A percentile compares a stretch with the other conserved stretches of the same genome.
phyloP scores from a whole-genome alignment of 2,797 vertebrate genomes.

The Capromys pilorides region DNA sequence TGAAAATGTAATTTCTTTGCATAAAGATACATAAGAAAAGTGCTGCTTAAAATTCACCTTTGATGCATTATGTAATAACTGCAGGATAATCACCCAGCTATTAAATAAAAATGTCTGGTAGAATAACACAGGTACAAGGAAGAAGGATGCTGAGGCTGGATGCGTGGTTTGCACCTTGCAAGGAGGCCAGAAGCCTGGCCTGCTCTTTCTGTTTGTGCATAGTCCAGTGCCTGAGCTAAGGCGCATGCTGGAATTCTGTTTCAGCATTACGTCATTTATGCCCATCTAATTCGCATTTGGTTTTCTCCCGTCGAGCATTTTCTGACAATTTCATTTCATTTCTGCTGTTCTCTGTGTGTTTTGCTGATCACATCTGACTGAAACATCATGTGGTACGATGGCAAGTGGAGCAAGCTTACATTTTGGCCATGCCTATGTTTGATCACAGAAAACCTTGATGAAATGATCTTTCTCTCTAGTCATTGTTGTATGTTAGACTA shows the following conservation, averaged over 20 bases:
- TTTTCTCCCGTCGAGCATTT: not conserved
- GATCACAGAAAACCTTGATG: not conserved
- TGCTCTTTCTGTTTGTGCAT: not conserved
- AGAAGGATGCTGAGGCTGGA: not conserved
- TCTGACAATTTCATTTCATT: not conserved
- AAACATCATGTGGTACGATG: not conserved
- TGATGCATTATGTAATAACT: constrained; percentile 39
- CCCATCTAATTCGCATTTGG: not conserved
- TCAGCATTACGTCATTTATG: not conserved
- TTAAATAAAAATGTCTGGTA: not conserved
- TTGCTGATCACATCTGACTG: not conserved
- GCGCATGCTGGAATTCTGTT: not conserved
- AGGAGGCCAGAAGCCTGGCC: not conserved
- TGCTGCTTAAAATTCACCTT: constrained; percentile 12
- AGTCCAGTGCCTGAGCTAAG: not conserved
- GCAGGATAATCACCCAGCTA: not conserved
- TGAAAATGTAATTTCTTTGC: constrained; percentile 34
- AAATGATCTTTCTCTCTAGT: not conserved
- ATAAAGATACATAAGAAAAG: not conserved
- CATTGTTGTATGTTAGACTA: not conserved
- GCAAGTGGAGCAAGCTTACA: not conserved
- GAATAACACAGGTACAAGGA: not conserved
- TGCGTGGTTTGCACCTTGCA: not conserved
- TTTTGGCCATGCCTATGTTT: not conserved
- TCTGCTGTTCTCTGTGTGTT: not conserved